phyloP scores from a whole-genome alignment of 2,797 vertebrate genomes.

The Phrynocephalus guinanensis region DNA sequence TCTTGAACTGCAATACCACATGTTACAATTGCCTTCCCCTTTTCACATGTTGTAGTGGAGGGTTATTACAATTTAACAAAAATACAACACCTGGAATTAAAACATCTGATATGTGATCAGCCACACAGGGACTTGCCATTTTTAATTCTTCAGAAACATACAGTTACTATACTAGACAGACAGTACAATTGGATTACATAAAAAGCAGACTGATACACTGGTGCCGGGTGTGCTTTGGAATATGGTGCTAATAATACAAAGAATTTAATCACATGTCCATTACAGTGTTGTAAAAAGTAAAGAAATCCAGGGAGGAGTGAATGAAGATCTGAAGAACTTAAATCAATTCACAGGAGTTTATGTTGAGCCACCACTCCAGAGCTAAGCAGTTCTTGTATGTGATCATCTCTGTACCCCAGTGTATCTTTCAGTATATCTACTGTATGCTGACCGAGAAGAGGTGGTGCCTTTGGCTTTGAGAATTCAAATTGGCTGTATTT shows the following conservation, averaged over 20 bases:
- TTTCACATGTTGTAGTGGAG: conserved; percentile 49
- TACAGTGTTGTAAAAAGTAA: conserved; percentile 54
- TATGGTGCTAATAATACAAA: conserved; percentile 58
- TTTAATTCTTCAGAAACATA: conserved; percentile 48
- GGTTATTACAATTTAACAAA: conserved; percentile 69
- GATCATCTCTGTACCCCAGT: conserved; percentile 79
- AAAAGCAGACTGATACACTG: conserved; percentile 54
- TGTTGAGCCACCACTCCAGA: conserved; percentile 79
- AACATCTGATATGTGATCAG: conserved; percentile 51
- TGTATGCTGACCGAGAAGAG: conserved; percentile 86
- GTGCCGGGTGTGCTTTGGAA: conserved; percentile 53
- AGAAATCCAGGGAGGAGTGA: conserved; percentile 60
- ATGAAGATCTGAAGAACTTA: conserved; percentile 43
- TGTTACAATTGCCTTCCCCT: conserved; percentile 53
- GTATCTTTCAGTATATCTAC: conserved; percentile 79
- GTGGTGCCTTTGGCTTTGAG: conserved; percentile 78
- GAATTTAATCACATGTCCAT: conserved; percentile 60
- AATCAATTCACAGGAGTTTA: conserved; percentile 72
- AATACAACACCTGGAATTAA: conserved; percentile 61
- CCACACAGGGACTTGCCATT: conserved; percentile 52
- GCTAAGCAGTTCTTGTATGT: conserved; percentile 77
- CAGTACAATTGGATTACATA: conserved; percentile 46
- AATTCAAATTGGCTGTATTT: conserved; percentile 83
- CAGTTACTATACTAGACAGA: conserved; percentile 51
- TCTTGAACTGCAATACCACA: conserved; percentile 32